These are phyloP conservation scores for Pocillopora grandis DNA, from an alignment of 92 coral and sea anemone species.

Conservation along the genomic window DNA sequence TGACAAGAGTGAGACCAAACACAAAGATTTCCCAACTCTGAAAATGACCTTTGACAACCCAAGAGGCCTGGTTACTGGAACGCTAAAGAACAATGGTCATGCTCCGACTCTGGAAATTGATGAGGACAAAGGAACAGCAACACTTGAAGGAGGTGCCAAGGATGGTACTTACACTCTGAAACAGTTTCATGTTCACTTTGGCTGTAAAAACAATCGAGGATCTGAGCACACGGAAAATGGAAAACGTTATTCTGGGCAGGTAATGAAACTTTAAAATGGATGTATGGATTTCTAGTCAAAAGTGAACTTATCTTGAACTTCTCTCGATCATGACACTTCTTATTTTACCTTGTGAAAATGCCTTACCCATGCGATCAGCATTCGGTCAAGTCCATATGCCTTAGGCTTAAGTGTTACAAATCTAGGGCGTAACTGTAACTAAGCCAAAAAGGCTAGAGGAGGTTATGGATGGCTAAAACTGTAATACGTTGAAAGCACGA, in stretches of 20 bases:
- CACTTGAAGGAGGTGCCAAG: conserved; percentile 41
- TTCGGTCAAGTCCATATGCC: no score
- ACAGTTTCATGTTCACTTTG: conserved; percentile 58
- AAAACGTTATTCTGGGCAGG: conserved; percentile 29
- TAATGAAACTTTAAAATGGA: neutral
- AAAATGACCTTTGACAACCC: conserved; percentile 17
- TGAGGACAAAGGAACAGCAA: conserved; percentile 17
- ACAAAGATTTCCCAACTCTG: neutral
- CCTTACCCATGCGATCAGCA: no score
- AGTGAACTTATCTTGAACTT: no score
- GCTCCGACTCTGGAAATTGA: conserved; percentile 18
- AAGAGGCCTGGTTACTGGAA: conserved; percentile 34
- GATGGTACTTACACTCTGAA: conserved; percentile 2
- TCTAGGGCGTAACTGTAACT: no score
- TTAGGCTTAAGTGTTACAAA: no score
- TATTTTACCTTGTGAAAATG: no score
- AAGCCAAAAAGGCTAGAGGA: no score
- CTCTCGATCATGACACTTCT: no score
- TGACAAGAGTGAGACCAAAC: neutral
- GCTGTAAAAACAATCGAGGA: conserved; percentile 29
- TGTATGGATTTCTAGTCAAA: no score
- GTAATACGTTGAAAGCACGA: no score
- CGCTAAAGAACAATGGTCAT: conserved; percentile 37
- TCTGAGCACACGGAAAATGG: conserved; percentile 44
- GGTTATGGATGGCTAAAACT: no score